Percentiles rank a stretch among this genome's conserved stretches.
These are phyloP conservation scores for Vidua chalybeata DNA, from an alignment of 2,113 vertebrate species.

Conservation along the genomic window DNA sequence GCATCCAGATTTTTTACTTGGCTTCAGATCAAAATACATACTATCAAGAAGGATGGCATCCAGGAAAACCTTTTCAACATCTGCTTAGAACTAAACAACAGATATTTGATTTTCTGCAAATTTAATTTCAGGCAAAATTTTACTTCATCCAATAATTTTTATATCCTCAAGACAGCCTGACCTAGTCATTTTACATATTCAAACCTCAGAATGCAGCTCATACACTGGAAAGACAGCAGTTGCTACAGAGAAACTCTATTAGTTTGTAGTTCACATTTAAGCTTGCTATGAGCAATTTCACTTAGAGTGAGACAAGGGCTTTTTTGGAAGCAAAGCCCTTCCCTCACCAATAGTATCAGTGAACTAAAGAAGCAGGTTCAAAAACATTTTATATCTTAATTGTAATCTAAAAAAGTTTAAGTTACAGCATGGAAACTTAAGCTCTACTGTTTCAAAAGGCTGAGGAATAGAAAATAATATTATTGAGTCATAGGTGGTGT, in stretches of 20 bases:
- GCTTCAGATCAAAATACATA: constrained; percentile 74
- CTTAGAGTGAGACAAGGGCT: not conserved
- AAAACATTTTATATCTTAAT: not conserved
- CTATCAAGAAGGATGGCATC: constrained; percentile 67
- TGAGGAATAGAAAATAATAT: not conserved
- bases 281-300: not conserved
- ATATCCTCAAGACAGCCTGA: constrained; percentile 57
- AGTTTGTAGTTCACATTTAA: not conserved
- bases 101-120: constrained; percentile 69
- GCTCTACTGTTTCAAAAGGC: not conserved
- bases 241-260: not conserved
- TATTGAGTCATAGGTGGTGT: not conserved
- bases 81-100: constrained; percentile 75
- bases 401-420: not conserved
- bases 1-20: constrained; percentile 79
- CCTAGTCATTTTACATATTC: constrained; percentile 61
- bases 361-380: not conserved
- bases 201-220: constrained; percentile 11
- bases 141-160: constrained; percentile 64
- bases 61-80: constrained; percentile 77
- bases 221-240: not conserved
- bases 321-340: not conserved
- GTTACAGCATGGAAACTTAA: not conserved
- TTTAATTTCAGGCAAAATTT: constrained; percentile 74
- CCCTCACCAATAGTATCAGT: not conserved